Evolutionary conservation across 53 echinoderm and acorn worm genomes (phyloP).

Genomic region (Astropecten irregularis): DNA sequence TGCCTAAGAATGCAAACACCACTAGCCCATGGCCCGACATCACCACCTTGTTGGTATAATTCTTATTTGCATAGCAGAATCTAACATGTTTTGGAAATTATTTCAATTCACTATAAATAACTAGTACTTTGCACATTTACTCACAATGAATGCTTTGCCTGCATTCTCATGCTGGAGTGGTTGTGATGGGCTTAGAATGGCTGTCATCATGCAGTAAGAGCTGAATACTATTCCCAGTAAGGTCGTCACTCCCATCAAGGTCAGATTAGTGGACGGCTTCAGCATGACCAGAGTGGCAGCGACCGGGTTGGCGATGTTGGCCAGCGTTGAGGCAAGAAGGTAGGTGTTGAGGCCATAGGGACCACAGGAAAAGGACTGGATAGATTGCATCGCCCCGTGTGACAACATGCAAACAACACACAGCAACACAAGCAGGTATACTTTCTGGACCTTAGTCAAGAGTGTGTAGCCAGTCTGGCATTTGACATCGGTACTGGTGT

Average conservation of each 20-base stretch:
- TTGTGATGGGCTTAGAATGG: slow-evolving; percentile 79
- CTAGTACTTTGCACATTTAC: too few species aligned
- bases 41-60: too few species aligned
- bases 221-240: slow-evolving; percentile 44
- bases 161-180: slow-evolving; percentile 67
- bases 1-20: too few species aligned
- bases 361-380: slow-evolving; percentile 87
- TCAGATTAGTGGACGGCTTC: slow-evolving; percentile 60
- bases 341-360: slow-evolving; percentile 84
- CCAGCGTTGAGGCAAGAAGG: slow-evolving; percentile 80
- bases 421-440: slow-evolving; percentile 66
- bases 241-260: slow-evolving; percentile 54
- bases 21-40: too few species aligned
- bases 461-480: background rate
- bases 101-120: too few species aligned
- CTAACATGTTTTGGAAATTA: too few species aligned
- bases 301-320: slow-evolving; percentile 78
- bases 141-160: slow-evolving; percentile 84
- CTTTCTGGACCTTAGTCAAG: slow-evolving; percentile 7
- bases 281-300: slow-evolving; percentile 79
- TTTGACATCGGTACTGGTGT: too few species aligned
- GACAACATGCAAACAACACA: slow-evolving; percentile 73
- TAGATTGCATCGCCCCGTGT: slow-evolving; percentile 81
- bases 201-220: slow-evolving; percentile 78
- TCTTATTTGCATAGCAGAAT: too few species aligned